phyloP scores from a whole-genome alignment of 2,113 vertebrate species.

The Psilopsiagon aymara region DNA sequence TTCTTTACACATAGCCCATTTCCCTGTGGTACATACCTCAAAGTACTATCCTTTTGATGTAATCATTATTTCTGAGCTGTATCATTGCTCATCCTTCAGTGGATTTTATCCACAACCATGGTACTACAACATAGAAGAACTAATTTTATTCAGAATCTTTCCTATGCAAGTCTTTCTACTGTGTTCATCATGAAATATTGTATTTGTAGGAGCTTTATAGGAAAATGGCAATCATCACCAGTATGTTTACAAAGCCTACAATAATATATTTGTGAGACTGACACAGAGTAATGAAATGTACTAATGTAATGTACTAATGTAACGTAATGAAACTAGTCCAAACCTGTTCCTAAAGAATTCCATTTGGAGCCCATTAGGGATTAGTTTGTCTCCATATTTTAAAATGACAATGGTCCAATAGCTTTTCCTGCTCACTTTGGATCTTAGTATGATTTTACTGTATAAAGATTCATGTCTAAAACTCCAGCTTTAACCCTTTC shows the following conservation, averaged over 20 bases:
- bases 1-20: neutral
- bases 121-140: neutral
- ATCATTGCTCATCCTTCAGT: neutral
- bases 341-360: neutral
- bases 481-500: neutral
- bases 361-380: neutral
- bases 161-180: rapidly evolving
- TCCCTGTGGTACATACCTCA: neutral
- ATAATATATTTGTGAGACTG: neutral
- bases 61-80: neutral
- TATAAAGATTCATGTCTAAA: neutral
- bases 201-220: neutral
- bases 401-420: neutral
- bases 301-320: neutral
- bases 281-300: neutral
- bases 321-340: neutral
- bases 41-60: neutral
- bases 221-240: neutral
- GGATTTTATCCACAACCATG: neutral
- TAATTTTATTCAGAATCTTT: neutral
- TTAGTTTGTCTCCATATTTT: neutral
- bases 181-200: neutral
- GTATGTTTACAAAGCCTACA: neutral
- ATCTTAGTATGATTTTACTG: neutral
- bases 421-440: neutral